Percentiles rank a stretch among this genome's conserved stretches.
These are phyloP conservation scores for Sericinus montela DNA, from an alignment of 2,888 invertebrate species.

Conservation along the genomic window DNA sequence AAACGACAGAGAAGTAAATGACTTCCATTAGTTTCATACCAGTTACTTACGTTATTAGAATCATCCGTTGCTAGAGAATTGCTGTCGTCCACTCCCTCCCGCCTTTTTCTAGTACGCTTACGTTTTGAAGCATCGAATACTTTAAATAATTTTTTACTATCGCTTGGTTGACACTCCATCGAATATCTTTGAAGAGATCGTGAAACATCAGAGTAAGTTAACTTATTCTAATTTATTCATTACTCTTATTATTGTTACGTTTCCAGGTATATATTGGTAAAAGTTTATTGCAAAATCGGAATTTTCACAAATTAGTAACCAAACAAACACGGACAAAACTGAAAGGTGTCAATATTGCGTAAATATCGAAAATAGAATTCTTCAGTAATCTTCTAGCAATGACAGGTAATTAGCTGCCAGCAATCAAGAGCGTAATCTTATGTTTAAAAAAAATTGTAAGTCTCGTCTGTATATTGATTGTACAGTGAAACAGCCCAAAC, in stretches of 20 bases:
- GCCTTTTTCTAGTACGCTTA: slow-evolving; percentile 49
- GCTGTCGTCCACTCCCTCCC: slow-evolving; percentile 46
- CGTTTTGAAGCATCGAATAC: slow-evolving; percentile 62
- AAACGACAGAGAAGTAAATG: too few relatives aligned
- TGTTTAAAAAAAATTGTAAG: too few relatives aligned
- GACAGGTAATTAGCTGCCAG: slow-evolving; percentile 19
- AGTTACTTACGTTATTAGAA: slow-evolving; percentile 58
- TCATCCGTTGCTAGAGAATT: slow-evolving; percentile 55
- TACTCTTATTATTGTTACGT: slow-evolving; percentile 33
- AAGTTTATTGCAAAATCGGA: slow-evolving; percentile 31
- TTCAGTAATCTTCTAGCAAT: slow-evolving; percentile 17
- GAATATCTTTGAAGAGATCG: slow-evolving; percentile 43
- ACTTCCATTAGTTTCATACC: too few relatives aligned
- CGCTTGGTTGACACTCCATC: slow-evolving; percentile 67
- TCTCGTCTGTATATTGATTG: too few relatives aligned
- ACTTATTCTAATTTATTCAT: slow-evolving; percentile 37
- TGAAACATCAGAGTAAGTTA: slow-evolving; percentile 42
- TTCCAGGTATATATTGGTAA: slow-evolving; percentile 27
- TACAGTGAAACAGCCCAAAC: too few relatives aligned
- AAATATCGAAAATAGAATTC: slow-evolving; percentile 55
- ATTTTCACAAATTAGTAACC: slow-evolving; percentile 46
- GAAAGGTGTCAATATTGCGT: slow-evolving; percentile 40
- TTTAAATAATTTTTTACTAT: slow-evolving; percentile 67
- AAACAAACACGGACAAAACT: slow-evolving; percentile 44
- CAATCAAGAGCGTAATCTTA: too few relatives aligned